Evolutionary conservation across 2,888 invertebrate genomes (phyloP).

Genomic region (Papilio protenor): DNA sequence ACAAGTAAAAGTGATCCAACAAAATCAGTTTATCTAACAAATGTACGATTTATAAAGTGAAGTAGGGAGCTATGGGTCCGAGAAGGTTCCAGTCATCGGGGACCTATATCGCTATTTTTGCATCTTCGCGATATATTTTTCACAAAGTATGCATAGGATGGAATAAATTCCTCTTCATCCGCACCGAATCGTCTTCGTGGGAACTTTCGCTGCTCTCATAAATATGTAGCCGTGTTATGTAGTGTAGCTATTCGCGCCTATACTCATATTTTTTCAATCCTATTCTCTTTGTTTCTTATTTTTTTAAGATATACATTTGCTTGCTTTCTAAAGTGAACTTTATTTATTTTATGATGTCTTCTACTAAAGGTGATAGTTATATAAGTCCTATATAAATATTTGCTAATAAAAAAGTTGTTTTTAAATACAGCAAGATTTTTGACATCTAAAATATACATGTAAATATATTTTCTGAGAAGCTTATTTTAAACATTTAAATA

Average conservation of each 20-base stretch:
- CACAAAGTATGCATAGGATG: constrained; percentile 70
- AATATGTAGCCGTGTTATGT: constrained; percentile 56
- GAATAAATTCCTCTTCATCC: constrained; percentile 52
- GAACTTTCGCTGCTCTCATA: constrained; percentile 55
- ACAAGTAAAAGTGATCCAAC: constrained; percentile 31
- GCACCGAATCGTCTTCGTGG: constrained; percentile 40
- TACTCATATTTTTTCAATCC: neutral
- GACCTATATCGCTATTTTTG: constrained; percentile 65
- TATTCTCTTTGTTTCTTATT: neutral
- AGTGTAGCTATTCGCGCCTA: neutral
- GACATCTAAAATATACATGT: no score
- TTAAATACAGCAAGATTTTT: no score
- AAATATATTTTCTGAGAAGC: no score
- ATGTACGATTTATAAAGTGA: constrained; percentile 50
- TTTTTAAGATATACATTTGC: no score
- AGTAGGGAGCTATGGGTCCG: constrained; percentile 46
- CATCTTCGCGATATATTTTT: constrained; percentile 64
- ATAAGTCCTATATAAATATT: no score
- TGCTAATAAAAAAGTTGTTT: no score
- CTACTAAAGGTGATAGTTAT: no score
- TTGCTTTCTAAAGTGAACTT: no score
- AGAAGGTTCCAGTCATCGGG: constrained; percentile 54
- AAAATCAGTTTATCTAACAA: constrained; percentile 46
- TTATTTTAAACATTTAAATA: no score
- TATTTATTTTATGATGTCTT: no score